A percentile compares a stretch with the other conserved stretches of the same genome.
Evolutionary conservation across 2,113 vertebrate genomes (phyloP).

Genomic region (Terrapene triunguis): DNA sequence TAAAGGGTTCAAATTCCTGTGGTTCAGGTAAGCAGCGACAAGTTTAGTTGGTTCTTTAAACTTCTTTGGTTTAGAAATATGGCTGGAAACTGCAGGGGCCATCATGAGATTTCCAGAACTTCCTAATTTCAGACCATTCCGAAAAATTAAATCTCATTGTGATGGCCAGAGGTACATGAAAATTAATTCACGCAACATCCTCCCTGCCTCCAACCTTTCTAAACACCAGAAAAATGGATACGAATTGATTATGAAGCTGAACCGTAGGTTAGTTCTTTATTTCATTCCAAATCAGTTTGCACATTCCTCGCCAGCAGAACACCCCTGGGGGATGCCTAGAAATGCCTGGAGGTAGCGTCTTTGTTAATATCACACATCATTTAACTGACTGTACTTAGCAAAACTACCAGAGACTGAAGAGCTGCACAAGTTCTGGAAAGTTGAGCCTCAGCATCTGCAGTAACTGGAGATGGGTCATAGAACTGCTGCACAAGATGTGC

Average conservation of each 20-base stretch:
- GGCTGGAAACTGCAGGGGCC: neutral
- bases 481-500: neutral
- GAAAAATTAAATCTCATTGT: neutral
- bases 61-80: neutral
- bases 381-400: neutral
- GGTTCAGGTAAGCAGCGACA: neutral
- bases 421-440: neutral
- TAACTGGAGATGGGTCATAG: neutral
- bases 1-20: neutral
- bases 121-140: neutral
- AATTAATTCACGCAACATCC: neutral
- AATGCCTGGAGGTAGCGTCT: neutral
- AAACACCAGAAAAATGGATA: neutral
- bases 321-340: neutral
- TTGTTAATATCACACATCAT: neutral
- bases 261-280: neutral
- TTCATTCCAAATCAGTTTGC: neutral
- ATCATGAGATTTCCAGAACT: neutral
- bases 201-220: neutral
- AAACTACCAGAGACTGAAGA: neutral
- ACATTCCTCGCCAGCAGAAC: neutral
- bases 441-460: neutral
- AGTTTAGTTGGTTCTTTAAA: constrained; percentile 3
- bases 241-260: neutral
- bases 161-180: neutral